Conservation (phyloP, 2,797 vertebrate species). For the Tadarida brasiliensis region DNA sequence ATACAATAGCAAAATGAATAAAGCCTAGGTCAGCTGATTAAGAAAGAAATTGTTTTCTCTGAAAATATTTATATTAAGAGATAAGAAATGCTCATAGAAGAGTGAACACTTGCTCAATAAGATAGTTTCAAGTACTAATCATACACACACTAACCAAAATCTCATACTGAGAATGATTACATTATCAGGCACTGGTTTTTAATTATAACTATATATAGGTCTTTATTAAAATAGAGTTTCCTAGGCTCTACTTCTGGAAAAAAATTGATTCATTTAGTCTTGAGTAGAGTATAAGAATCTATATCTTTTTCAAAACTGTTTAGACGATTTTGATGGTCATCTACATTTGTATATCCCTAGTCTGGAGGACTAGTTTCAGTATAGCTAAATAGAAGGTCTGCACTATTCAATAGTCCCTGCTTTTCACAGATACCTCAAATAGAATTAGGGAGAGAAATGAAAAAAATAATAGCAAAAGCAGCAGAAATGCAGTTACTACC, state of each 20-base stretch:
- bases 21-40: neutral
- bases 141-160: neutral
- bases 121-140: neutral
- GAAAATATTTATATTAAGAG: slow-evolving; percentile 9
- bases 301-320: neutral
- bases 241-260: neutral
- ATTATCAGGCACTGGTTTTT: neutral
- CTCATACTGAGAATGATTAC: neutral
- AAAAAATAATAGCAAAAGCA: neutral
- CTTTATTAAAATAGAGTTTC: neutral
- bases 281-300: neutral
- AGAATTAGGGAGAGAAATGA: neutral
- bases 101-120: neutral
- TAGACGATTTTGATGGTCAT: neutral
- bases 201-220: neutral
- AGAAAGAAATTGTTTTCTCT: neutral
- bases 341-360: neutral
- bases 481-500: neutral
- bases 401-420: neutral
- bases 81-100: neutral
- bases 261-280: slow-evolving; percentile 41
- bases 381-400: neutral
- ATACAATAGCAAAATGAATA: neutral
- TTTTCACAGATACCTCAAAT: neutral
- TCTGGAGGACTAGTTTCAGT: neutral